Percentiles rank a stretch among this genome's conserved stretches.
phyloP scores from a whole-genome alignment of 2,797 vertebrate genomes.

The Lateolabrax maculatus region DNA sequence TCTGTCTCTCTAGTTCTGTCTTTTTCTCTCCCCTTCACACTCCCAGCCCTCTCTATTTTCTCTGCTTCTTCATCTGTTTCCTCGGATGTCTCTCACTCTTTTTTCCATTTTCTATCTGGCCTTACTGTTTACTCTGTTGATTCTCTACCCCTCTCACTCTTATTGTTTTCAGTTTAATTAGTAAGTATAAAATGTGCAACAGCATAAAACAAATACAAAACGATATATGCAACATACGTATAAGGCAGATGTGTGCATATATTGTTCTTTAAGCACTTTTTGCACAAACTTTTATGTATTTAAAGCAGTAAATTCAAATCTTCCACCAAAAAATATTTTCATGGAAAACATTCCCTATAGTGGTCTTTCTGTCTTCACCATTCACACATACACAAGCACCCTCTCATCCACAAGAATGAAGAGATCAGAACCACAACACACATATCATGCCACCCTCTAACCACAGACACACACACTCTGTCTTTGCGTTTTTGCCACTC shows the following conservation, averaged over 20 bases:
- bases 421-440: conserved; percentile 50
- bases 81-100: conserved; percentile 17
- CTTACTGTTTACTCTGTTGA: neutral
- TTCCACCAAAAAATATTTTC: neutral
- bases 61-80: conserved; percentile 31
- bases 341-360: conserved; percentile 16
- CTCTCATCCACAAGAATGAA: conserved; percentile 54
- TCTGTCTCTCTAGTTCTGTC: conserved; percentile 55
- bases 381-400: conserved; percentile 39
- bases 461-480: conserved; percentile 50
- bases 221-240: neutral
- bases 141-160: neutral
- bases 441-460: conserved; percentile 37
- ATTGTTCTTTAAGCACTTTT: neutral
- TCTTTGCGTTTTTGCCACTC: conserved; percentile 46
- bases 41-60: conserved; percentile 16
- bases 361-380: conserved; percentile 26
- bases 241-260: neutral
- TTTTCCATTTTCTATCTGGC: neutral
- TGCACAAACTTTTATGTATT: neutral
- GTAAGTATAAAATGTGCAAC: neutral
- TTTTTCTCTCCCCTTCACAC: conserved; percentile 25
- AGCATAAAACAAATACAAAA: neutral
- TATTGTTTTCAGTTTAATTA: neutral
- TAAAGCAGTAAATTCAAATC: neutral